phyloP scores from a whole-genome alignment of 2,888 invertebrate species.

The Caenorhabditis drosophilae region DNA sequence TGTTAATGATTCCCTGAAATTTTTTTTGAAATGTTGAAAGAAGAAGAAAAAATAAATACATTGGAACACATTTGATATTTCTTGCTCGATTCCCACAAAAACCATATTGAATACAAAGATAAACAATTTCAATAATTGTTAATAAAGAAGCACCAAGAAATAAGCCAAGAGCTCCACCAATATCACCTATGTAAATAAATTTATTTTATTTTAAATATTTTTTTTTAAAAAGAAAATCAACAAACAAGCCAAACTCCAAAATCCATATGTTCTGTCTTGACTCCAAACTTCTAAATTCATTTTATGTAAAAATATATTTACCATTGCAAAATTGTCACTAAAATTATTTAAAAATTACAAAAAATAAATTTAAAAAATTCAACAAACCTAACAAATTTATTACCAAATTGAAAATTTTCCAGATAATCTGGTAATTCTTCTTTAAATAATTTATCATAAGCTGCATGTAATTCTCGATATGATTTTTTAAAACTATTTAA shows the following conservation, averaged over 20 bases:
- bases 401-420: constrained; percentile 65
- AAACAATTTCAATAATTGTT: constrained; percentile 65
- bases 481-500: constrained; percentile 42
- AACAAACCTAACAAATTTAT: constrained; percentile 61
- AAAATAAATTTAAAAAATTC: neutral
- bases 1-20: constrained; percentile 1
- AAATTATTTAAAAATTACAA: constrained; percentile 7
- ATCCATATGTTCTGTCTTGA: constrained; percentile 64
- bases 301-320: constrained; percentile 67
- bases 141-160: constrained; percentile 65
- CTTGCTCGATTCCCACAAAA: constrained; percentile 33
- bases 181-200: too few relatives aligned
- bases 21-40: neutral
- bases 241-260: constrained; percentile 66
- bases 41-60: constrained; percentile 8
- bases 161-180: constrained; percentile 66
- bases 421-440: constrained; percentile 66
- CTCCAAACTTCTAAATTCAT: constrained; percentile 67
- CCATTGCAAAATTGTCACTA: constrained; percentile 68
- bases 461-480: constrained; percentile 33
- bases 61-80: constrained; percentile 30
- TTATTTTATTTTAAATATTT: too few relatives aligned
- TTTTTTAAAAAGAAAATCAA: too few relatives aligned
- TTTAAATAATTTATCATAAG: constrained; percentile 62
- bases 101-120: constrained; percentile 53